Conservation (phyloP, 2,797 vertebrate species). For the Salmo trutta region DNA sequence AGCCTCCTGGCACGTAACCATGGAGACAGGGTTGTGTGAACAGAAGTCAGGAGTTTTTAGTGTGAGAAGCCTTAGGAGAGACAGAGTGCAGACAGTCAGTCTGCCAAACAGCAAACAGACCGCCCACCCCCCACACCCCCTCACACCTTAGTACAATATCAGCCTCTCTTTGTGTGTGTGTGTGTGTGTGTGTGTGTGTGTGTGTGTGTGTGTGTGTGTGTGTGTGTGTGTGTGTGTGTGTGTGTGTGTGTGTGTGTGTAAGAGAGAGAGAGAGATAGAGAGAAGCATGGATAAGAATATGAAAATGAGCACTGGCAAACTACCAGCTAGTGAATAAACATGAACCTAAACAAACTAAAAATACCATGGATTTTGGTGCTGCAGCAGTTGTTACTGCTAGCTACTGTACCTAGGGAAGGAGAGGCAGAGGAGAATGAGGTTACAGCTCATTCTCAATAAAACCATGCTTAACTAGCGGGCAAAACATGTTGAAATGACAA, state of each 20-base stretch:
- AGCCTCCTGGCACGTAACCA: constrained; percentile 7
- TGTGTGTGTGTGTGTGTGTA: background rate
- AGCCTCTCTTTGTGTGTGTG: background rate
- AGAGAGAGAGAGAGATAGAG: background rate
- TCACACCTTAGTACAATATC: too few species aligned
- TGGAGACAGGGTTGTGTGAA: constrained; percentile 6
- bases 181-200: background rate
- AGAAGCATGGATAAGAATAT: background rate
- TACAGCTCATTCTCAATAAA: background rate
- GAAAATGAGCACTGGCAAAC: background rate
- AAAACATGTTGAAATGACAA: background rate
- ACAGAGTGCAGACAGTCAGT: background rate
- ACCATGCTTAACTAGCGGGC: background rate
- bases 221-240: background rate
- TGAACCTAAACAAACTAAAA: background rate
- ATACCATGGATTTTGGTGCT: background rate
- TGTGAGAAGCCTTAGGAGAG: background rate
- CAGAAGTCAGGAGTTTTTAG: background rate
- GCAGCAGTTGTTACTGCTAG: background rate
- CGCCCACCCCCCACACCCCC: background rate
- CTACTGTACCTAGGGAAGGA: background rate
- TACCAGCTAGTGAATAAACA: constrained; percentile 1
- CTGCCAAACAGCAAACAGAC: background rate
- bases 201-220: background rate
- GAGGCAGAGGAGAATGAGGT: background rate